phyloP scores from a whole-genome alignment of 1,140 invertebrate genomes.

The Diploscapter pachys region DNA sequence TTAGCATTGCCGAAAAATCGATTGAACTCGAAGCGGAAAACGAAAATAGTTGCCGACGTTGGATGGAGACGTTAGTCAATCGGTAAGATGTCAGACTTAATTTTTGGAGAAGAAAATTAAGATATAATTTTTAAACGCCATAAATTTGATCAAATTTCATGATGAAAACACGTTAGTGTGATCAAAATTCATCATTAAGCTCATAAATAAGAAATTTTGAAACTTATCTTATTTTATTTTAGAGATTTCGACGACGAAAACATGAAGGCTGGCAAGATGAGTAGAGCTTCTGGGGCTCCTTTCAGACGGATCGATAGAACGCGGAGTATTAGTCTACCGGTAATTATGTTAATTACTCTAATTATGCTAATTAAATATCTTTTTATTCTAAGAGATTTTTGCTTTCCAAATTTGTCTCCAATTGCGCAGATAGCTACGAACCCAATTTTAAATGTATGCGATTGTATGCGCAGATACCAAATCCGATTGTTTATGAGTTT shows the following conservation, averaged over 20 bases:
- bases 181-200: conserved; percentile 1
- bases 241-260: not conserved
- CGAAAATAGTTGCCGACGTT: conserved; percentile 42
- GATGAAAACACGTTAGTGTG: not conserved
- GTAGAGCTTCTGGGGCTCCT: not conserved
- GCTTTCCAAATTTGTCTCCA: too few relatives aligned
- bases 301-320: not conserved
- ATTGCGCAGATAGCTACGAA: too few relatives aligned
- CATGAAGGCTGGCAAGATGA: conserved; percentile 4
- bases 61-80: conserved; percentile 47
- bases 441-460: too few relatives aligned
- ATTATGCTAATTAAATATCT: too few relatives aligned
- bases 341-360: too few relatives aligned
- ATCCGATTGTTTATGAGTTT: too few relatives aligned
- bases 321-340: too few relatives aligned
- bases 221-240: not conserved
- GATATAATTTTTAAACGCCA: conserved; percentile 17
- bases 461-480: too few relatives aligned
- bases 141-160: conserved; percentile 28
- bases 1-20: conserved; percentile 44
- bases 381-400: too few relatives aligned
- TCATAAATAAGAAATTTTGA: conserved; percentile 7
- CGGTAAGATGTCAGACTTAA: conserved; percentile 18
- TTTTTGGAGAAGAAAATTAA: not conserved
- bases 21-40: conserved; percentile 53